Percentiles rank a stretch among this genome's conserved stretches.
phyloP scores from a whole-genome alignment of 2,113 vertebrate genomes.

The Panthera tigris region DNA sequence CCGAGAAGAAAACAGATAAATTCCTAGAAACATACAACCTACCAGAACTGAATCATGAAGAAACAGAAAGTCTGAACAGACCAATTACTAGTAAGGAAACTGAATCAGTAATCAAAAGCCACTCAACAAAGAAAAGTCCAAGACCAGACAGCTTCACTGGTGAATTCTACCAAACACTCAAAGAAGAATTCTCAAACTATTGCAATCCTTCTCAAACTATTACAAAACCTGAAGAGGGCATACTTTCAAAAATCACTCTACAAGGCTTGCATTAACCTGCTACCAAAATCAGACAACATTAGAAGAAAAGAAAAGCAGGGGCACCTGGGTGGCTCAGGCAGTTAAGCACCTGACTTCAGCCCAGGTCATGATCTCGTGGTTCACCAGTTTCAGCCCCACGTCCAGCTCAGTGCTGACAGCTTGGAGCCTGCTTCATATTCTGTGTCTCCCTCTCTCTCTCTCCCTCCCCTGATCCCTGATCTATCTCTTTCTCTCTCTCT shows the following conservation, averaged over 20 bases:
- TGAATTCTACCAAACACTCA: not conserved
- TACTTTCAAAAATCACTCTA: not conserved
- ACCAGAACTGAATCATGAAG: not conserved
- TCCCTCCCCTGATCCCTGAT: too few species aligned
- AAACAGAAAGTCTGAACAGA: not conserved
- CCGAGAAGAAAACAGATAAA: not conserved
- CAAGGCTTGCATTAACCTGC: not conserved
- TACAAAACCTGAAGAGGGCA: not conserved
- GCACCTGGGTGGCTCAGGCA: too few species aligned
- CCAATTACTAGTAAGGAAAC: not conserved
- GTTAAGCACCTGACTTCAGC: too few species aligned
- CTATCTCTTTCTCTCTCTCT: too few species aligned
- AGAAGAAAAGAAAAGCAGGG: not conserved
- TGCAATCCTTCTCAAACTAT: not conserved
- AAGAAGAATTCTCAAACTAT: not conserved
- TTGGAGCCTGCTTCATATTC: too few species aligned
- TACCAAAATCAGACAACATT: not conserved
- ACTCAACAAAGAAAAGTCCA: not conserved
- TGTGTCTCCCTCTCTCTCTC: too few species aligned
- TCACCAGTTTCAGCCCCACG: too few species aligned
- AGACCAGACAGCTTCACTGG: not conserved
- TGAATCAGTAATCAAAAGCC: not conserved
- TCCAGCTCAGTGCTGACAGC: too few species aligned
- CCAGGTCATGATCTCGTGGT: too few species aligned
- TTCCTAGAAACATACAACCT: not conserved